These are phyloP conservation scores for Linepithema humile DNA, from an alignment of 1,140 invertebrate genomes.

Conservation along the genomic window DNA sequence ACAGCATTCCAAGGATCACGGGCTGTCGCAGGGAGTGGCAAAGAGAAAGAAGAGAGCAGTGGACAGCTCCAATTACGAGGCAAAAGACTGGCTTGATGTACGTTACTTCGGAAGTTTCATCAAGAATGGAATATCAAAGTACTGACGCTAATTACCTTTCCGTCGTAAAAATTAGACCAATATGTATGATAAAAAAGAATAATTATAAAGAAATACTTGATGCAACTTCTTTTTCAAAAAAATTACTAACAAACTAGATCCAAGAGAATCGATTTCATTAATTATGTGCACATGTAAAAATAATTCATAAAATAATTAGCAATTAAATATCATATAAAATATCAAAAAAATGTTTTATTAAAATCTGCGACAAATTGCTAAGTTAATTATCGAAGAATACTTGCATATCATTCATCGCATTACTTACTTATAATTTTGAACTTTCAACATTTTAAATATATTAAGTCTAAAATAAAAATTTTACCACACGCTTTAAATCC, in stretches of 20 bases:
- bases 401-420: not conserved
- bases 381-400: no score
- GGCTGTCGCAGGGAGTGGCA: not conserved
- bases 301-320: no score
- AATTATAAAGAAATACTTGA: not conserved
- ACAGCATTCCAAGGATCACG: slow-evolving; percentile 44
- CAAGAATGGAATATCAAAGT: slow-evolving; percentile 50
- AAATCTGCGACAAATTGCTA: no score
- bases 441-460: slow-evolving; percentile 15
- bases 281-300: no score
- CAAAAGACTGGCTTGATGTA: slow-evolving; percentile 45
- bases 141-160: slow-evolving; percentile 49
- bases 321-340: no score
- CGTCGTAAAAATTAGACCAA: slow-evolving; percentile 18
- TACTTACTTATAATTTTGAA: not conserved
- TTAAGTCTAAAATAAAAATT: not conserved
- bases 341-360: no score
- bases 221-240: no score
- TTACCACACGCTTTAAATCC: not conserved
- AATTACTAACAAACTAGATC: no score
- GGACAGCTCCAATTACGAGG: slow-evolving; percentile 55
- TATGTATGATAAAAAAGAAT: not conserved
- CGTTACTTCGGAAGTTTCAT: slow-evolving; percentile 28
- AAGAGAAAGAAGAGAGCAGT: slow-evolving; percentile 27
- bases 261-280: no score